Evolutionary conservation across 2,888 invertebrate species (phyloP), one percentile per base, ranked within the genome.

Genomic region (Piscicola geometra): DNA sequence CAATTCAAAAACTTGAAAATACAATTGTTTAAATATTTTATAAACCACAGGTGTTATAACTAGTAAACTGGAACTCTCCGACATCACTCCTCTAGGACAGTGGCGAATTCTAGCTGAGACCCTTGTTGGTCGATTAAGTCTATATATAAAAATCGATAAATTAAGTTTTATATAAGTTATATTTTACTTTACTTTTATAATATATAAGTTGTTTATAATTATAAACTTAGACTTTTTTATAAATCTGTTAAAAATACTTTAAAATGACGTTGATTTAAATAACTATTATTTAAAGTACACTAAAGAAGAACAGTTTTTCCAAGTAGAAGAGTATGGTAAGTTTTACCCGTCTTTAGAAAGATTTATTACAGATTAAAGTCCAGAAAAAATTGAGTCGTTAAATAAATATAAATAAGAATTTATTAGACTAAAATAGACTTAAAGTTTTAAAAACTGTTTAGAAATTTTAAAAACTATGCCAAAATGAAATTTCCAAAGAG

Each of bases 281-380:
- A 0, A 56, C 18, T 21, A 25, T 72, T 35, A 52, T 41, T 75
- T 69, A 18, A 28, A 75, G 75, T 67, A 36, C 30, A 50, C 41
- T n/a, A 25, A 67, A 47, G 41, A 33, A 33, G 50, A 69, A 50
- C 67, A 75, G 41, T 35, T 30, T 33, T 69, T 75, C 69, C 32
- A 75, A 67, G 75, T 75, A 35, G 69, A 41, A 21, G 75, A 75
- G 69, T 75, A 75, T 47, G 75, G 75, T 74, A 28, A 15, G 67
- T 67, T 33, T 41, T 33, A 12, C n/a, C n/a, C n/a, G 32, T 35
- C 18, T 33, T 12, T 18, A 70, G 9, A 9, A 41, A 18, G 21
- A 68, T 18, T 15, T 18, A 56, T 56, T 5, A 18, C 15, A 56
- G n/a, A 18, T 18, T 25, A 15, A 18, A 3, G 15, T 56, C 25